These are phyloP conservation scores for Spicauda simplicius DNA, from an alignment of 2,888 invertebrate genomes.

Conservation along the genomic window DNA sequence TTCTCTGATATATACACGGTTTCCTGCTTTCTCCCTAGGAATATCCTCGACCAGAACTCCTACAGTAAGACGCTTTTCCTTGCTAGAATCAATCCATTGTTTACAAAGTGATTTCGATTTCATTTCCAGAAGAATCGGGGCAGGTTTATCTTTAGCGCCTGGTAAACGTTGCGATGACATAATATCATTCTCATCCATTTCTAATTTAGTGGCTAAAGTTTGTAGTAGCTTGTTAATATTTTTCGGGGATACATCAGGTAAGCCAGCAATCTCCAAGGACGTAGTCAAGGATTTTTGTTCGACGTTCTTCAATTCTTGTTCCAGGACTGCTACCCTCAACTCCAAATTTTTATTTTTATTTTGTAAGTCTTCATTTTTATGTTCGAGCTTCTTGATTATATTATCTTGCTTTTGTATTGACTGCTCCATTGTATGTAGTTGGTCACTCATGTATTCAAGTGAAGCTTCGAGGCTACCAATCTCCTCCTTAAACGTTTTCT, in stretches of 20 bases:
- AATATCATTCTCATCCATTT: slow-evolving; percentile 30
- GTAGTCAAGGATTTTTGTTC: slow-evolving; percentile 40
- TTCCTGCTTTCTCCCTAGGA: slow-evolving; percentile 38
- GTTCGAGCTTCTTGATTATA: slow-evolving; percentile 39
- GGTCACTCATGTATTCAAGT: no score
- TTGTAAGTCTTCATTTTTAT: slow-evolving; percentile 43
- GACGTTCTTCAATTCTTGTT: slow-evolving; percentile 36
- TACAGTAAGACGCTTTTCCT: slow-evolving; percentile 40
- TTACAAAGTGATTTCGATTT: slow-evolving; percentile 37
- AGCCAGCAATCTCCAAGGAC: slow-evolving; percentile 37
- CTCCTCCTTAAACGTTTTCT: no score
- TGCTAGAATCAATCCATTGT: slow-evolving; percentile 44
- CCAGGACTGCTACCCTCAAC: slow-evolving; percentile 37
- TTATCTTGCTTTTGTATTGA: slow-evolving; percentile 40
- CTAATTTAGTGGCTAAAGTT: slow-evolving; percentile 37
- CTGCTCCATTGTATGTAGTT: slow-evolving; percentile 39
- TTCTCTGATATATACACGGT: slow-evolving; percentile 40
- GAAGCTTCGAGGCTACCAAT: no score
- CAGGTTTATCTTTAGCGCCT: slow-evolving; percentile 41
- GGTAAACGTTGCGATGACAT: slow-evolving; percentile 36
- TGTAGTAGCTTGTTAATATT: slow-evolving; percentile 29
- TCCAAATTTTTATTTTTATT: slow-evolving; percentile 45
- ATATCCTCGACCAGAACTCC: slow-evolving; percentile 40
- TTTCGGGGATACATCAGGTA: slow-evolving; percentile 32
- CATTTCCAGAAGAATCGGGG: slow-evolving; percentile 42